Conservation (phyloP, 1,140 invertebrate species). For the Gryllus bimaculatus region DNA sequence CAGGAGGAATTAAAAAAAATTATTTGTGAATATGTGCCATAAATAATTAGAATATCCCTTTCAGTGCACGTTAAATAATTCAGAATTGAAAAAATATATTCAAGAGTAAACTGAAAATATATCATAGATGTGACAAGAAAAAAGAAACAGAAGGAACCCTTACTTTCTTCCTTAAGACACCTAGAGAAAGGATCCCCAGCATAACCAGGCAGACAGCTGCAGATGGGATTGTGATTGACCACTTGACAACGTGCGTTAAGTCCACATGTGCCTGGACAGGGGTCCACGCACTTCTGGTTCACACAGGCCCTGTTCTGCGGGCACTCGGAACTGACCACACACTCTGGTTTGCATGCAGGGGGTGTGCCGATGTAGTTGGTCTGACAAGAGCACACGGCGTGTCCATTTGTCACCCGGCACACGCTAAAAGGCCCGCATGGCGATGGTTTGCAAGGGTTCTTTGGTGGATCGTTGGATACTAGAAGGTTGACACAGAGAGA, state of each 20-base stretch:
- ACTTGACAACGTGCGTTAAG: conserved; percentile 34
- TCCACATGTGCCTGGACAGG: conserved; percentile 35
- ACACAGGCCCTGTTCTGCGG: conserved; percentile 32
- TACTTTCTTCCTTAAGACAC: conserved; percentile 27
- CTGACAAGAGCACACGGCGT: conserved; percentile 33
- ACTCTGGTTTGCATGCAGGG: conserved; percentile 27
- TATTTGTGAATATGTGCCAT: too few species aligned
- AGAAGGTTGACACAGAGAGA: conserved; percentile 11
- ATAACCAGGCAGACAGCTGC: conserved; percentile 30
- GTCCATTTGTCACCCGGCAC: conserved; percentile 28
- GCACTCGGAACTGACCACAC: conserved; percentile 33
- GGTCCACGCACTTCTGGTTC: conserved; percentile 32
- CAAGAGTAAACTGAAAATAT: neutral
- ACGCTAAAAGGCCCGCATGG: conserved; percentile 36
- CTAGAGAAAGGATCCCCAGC: conserved; percentile 28
- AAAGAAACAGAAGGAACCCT: conserved; percentile 14
- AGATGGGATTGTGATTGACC: conserved; percentile 30
- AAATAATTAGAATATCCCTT: neutral
- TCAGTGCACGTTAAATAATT: neutral
- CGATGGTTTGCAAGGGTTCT: conserved; percentile 29
- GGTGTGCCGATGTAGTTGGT: conserved; percentile 32
- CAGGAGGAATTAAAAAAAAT: too few species aligned
- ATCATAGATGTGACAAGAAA: neutral
- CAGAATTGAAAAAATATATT: neutral
- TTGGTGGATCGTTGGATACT: conserved; percentile 18